Percentiles rank a stretch among this genome's conserved stretches.
Evolutionary conservation across 2,888 invertebrate genomes (phyloP).

Genomic region (Spodoptera littoralis): DNA sequence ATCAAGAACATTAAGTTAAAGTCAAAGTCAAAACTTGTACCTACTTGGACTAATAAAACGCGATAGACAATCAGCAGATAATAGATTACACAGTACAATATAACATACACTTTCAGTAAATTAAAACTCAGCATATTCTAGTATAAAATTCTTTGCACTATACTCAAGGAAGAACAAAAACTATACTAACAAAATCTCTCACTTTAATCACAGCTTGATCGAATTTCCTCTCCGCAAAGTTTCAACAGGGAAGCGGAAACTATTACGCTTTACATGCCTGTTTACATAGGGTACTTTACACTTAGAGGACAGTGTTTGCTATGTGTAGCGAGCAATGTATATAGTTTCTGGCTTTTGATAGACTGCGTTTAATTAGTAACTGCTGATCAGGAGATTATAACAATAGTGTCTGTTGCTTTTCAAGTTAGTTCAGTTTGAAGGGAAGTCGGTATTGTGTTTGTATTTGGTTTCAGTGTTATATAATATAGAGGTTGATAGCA

Average conservation of each 20-base stretch:
- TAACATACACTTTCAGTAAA: too few relatives aligned
- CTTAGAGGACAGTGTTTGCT: constrained; percentile 53
- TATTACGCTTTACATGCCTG: constrained; percentile 66
- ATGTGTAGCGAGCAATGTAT: constrained; percentile 43
- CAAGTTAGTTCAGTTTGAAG: background rate
- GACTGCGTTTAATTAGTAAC: constrained; percentile 39
- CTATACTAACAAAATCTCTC: constrained; percentile 57
- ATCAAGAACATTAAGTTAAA: too few relatives aligned
- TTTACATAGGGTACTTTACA: constrained; percentile 62
- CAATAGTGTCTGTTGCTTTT: constrained; percentile 14
- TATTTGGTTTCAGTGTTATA: too few relatives aligned
- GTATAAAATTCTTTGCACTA: constrained; percentile 10
- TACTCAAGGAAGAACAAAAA: constrained; percentile 36
- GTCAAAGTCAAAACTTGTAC: too few relatives aligned
- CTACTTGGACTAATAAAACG: too few relatives aligned
- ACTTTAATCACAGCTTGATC: constrained; percentile 75
- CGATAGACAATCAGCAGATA: too few relatives aligned
- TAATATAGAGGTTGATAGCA: too few relatives aligned
- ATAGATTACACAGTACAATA: too few relatives aligned
- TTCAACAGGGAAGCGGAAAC: constrained; percentile 62
- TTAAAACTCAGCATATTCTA: background rate
- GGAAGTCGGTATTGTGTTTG: too few relatives aligned
- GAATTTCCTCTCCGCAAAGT: constrained; percentile 74
- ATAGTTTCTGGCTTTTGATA: constrained; percentile 37
- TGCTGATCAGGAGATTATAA: constrained; percentile 10